Percentiles rank a stretch among this genome's conserved stretches.
Evolutionary conservation across 1,140 invertebrate species (phyloP).

Genomic region (Reticulitermes speratus): DNA sequence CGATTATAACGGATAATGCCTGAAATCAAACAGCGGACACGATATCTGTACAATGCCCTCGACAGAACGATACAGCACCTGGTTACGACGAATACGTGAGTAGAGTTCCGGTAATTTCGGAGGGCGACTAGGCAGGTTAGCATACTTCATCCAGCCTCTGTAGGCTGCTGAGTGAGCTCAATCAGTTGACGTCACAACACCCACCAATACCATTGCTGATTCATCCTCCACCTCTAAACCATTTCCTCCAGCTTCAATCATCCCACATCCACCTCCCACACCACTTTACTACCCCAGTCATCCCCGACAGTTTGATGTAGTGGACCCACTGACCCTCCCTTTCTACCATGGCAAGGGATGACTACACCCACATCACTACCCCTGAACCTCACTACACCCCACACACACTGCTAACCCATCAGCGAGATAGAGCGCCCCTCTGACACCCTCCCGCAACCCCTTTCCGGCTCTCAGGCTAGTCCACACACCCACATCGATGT

Average conservation of each 20-base stretch:
- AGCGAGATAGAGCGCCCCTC: not conserved
- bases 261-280: not conserved
- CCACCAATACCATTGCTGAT: not conserved
- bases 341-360: not conserved
- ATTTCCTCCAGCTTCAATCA: not conserved
- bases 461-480: not conserved
- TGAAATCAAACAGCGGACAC: not conserved
- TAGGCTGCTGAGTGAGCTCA: not conserved
- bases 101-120: not conserved
- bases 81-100: not conserved
- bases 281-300: too few relatives aligned
- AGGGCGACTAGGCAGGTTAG: not conserved
- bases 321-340: not conserved
- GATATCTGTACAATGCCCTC: not conserved
- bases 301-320: constrained; percentile 13
- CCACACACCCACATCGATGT: constrained; percentile 13
- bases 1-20: not conserved
- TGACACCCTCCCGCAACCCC: not conserved
- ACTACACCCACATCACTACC: not conserved
- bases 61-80: not conserved
- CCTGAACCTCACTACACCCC: not conserved
- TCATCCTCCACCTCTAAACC: not conserved
- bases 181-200: not conserved
- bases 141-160: not conserved
- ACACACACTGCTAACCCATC: not conserved